Percentiles rank a stretch among this genome's conserved stretches.
Conservation (phyloP, 1,140 invertebrate genomes). For the Eufriesea mexicana region DNA sequence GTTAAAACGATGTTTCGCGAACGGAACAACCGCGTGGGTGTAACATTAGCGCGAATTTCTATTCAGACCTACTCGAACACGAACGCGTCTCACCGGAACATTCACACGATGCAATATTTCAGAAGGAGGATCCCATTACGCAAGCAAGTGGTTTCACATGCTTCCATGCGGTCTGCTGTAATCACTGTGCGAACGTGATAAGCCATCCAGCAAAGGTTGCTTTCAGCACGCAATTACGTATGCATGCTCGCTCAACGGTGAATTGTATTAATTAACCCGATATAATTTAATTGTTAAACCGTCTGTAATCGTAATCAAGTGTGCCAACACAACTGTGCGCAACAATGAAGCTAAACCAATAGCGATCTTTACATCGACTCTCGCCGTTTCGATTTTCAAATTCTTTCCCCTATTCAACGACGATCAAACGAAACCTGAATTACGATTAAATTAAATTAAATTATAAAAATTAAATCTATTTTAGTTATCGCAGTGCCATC, state of each 20-base stretch:
- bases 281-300: slow-evolving; percentile 22
- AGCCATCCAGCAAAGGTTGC: slow-evolving; percentile 14
- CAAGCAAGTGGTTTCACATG: slow-evolving; percentile 36
- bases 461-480: background rate
- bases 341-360: too few species aligned
- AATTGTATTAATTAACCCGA: slow-evolving; percentile 44
- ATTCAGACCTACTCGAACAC: background rate
- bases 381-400: background rate
- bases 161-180: slow-evolving; percentile 10
- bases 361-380: too few species aligned
- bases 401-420: too few species aligned
- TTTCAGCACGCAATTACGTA: slow-evolving; percentile 10
- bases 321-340: too few species aligned
- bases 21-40: background rate
- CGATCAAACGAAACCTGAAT: background rate
- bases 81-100: background rate
- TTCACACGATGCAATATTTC: slow-evolving; percentile 38
- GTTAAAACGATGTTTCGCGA: background rate
- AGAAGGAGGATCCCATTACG: slow-evolving; percentile 33
- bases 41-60: background rate
- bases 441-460: too few species aligned
- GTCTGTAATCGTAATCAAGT: background rate
- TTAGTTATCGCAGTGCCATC: background rate
- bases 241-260: background rate
- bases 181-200: slow-evolving; percentile 33